These are phyloP conservation scores for Maniola hyperantus DNA, from an alignment of 2,888 invertebrate species.

Conservation along the genomic window DNA sequence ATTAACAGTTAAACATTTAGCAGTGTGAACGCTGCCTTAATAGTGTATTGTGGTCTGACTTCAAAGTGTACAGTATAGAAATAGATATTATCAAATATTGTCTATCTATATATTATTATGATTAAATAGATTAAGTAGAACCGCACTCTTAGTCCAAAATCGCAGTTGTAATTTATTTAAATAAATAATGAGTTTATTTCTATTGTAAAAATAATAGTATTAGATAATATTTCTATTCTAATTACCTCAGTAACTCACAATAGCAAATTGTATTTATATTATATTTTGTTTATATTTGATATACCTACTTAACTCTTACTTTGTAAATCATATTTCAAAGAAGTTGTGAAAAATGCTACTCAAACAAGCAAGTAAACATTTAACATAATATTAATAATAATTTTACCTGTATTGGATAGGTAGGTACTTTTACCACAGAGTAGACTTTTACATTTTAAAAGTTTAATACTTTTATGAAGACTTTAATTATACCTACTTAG, in stretches of 20 bases:
- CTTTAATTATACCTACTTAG: too few relatives aligned
- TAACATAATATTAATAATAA: too few relatives aligned
- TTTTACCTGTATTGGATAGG: too few relatives aligned
- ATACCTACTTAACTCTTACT: constrained; percentile 6
- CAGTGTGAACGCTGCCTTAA: constrained; percentile 51
- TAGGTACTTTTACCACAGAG: too few relatives aligned
- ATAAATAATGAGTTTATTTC: constrained; percentile 35
- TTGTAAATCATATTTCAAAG: constrained; percentile 6
- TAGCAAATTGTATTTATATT: constrained; percentile 23
- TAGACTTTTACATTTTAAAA: too few relatives aligned
- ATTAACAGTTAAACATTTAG: constrained; percentile 49
- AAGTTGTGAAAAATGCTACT: not conserved
- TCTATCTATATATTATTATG: constrained; percentile 70
- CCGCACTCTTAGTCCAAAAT: constrained; percentile 76
- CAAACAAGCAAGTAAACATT: too few relatives aligned
- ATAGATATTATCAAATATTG: constrained; percentile 72
- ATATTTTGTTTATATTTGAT: constrained; percentile 9
- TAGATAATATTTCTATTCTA: constrained; percentile 30
- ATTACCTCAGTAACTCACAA: constrained; percentile 36
- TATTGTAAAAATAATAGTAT: constrained; percentile 33
- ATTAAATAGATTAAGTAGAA: constrained; percentile 69
- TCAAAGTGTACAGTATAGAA: constrained; percentile 79
- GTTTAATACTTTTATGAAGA: too few relatives aligned
- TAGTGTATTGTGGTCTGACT: constrained; percentile 71
- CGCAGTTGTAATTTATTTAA: constrained; percentile 72